Evolutionary conservation across 2,888 invertebrate species (phyloP), one percentile per base, ranked within the genome.

Genomic region (Pheosia gnoma): DNA sequence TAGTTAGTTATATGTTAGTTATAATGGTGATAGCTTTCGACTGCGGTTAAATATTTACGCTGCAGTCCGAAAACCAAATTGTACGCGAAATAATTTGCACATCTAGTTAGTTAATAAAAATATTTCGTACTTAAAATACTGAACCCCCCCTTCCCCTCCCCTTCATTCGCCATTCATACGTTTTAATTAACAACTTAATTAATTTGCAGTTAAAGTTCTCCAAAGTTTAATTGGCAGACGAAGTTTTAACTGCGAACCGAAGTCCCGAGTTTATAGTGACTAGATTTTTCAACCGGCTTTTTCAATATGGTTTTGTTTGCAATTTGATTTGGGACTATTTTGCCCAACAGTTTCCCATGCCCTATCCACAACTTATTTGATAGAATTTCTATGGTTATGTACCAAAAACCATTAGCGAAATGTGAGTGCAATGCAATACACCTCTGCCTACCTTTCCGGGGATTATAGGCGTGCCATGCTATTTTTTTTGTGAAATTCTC

Each of bases 111-210:
- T 3, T 9, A 51, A 5, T 3, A 36, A 38, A 54, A 37, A 54
- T 61, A 62, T 62, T 37, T 58, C 63, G 66, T 54, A 61, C 70
- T 60, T 38, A 66, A 25, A 25, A 74, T 63, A 62, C 63, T 43
- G 58, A 68, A 74, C 62, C 54, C 7, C n/a, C n/a, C n/a, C n/a
- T n/a, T n/a, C n/a, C n/a, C n/a, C n/a, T n/a, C n/a, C n/a, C 11
- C 39, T 74, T 69, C 68, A 63, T 70, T 70, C 67, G 61, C 59
- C 67, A 67, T 71, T 62, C 59, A 49, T 55, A 57, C 61, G 64
- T 60, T 62, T 60, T 68, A 69, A 62, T 70, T 68, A 74, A 76
- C 65, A 71, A 74, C 67, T 75, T 70, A 63, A 70, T 70, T 74
- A 76, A 71, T 75, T 67, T 68, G 67, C 63, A 58, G 57, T 52